phyloP scores from a whole-genome alignment of 2,888 invertebrate genomes.

The Volucella bombylans region DNA sequence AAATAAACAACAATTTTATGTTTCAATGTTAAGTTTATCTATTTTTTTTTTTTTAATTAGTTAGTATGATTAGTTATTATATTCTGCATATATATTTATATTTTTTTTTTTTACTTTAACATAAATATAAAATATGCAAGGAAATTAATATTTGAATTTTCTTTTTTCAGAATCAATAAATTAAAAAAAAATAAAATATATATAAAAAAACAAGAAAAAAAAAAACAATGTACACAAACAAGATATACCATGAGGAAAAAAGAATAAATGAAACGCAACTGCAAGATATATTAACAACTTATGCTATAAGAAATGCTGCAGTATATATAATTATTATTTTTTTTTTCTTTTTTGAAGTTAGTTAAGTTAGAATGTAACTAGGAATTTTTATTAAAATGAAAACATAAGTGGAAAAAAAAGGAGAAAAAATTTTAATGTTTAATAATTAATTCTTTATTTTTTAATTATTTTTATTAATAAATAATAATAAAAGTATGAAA shows the following conservation, averaged over 20 bases:
- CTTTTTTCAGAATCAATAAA: slow-evolving; percentile 37
- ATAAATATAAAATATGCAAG: slow-evolving; percentile 50
- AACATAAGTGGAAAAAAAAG: slow-evolving; percentile 54
- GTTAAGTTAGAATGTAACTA: slow-evolving; percentile 73
- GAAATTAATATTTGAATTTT: slow-evolving; percentile 24
- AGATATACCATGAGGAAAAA: slow-evolving; percentile 17
- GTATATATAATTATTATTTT: slow-evolving; percentile 64
- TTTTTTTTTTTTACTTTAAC: slow-evolving; percentile 57
- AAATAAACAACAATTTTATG: slow-evolving; percentile 27
- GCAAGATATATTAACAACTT: slow-evolving; percentile 61
- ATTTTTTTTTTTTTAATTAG: slow-evolving; percentile 43
- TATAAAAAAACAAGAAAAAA: slow-evolving; percentile 35
- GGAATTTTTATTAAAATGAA: slow-evolving; percentile 71
- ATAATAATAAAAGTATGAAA: slow-evolving; percentile 67
- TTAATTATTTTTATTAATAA: slow-evolving; percentile 73
- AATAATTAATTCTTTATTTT: slow-evolving; percentile 74
- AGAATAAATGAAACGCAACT: slow-evolving; percentile 47
- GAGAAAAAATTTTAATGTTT: slow-evolving; percentile 61
- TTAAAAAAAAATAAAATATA: slow-evolving; percentile 32
- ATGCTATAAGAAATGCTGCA: slow-evolving; percentile 65
- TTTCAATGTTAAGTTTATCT: slow-evolving; percentile 68
- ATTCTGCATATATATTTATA: slow-evolving; percentile 57
- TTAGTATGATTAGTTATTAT: slow-evolving; percentile 48
- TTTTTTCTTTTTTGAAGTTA: slow-evolving; percentile 62
- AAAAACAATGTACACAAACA: slow-evolving; percentile 16